Evolutionary conservation across 2,113 vertebrate genomes (phyloP), one percentile per base, ranked within the genome.

Genomic region (Oryzias melastigma): DNA sequence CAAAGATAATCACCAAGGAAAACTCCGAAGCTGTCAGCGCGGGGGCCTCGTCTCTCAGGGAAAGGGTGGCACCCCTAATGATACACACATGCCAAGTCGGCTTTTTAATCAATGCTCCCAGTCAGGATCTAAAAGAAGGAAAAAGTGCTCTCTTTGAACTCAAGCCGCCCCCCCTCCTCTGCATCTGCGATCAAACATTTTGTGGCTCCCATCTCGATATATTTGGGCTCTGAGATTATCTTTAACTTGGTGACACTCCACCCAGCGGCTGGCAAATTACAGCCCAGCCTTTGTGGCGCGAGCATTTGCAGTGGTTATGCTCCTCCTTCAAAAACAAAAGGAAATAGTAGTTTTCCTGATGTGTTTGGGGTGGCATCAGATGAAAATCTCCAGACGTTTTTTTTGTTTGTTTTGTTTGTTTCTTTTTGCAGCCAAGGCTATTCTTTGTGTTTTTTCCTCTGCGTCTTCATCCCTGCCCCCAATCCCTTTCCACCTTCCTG

Each of bases 201-300:
- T 58, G 78, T 60, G 81, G 82, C 73, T 35, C 12, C 64, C 7
- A 3, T 78, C 68, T 80, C 68, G 76, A 77, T 71, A 52, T 75
- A 66, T 79, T 53, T 69, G 41, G 77, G 61, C 64, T 43, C 60
- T 77, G 66, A 76, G 65, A 82, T 82, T 72, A 77, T 84, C 81
- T 70, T 69, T 63, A 68, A 57, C 35, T 55, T 58, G 17, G 62
- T 75, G 52, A 46, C 61, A 58, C 88, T 78, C 78, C 87, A 83
- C 85, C 88, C 87, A 19, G 53, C 25, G 53, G 49, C 71, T 62
- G 68, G 59, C 62, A 85, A 87, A 85, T 89, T 87, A 84, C 59
- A 86, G 67, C 70, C 62, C 54, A 42, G 65, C 29, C 55, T 71
- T 67, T 53, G 47, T 55, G 53, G 57, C 67, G 46, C 20, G 22